Percentiles rank a stretch among this genome's conserved stretches.
Evolutionary conservation across 2,113 vertebrate species (phyloP).

Genomic region (Dipodomys ordii): DNA sequence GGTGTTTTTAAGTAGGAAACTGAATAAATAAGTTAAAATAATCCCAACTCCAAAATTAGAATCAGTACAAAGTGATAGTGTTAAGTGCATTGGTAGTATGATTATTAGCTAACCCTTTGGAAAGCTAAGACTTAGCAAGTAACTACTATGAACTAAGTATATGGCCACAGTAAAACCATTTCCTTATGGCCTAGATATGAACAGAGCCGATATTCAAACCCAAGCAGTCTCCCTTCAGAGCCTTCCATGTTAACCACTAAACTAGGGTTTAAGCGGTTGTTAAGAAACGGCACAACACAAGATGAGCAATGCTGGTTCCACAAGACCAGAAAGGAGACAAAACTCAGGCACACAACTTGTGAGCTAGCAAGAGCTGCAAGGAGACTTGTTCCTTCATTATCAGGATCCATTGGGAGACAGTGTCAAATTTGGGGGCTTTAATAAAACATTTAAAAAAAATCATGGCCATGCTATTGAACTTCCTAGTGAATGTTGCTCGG

Average conservation of each 20-base stretch:
- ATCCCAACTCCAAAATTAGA: neutral
- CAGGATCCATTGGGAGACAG: neutral
- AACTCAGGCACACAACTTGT: neutral
- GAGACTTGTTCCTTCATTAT: neutral
- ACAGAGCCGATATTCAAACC: neutral
- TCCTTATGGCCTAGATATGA: neutral
- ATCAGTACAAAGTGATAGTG: too few relatives aligned
- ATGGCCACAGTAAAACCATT: neutral
- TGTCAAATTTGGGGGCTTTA: neutral
- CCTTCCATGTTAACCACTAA: neutral
- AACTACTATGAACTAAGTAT: neutral
- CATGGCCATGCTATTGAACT: neutral
- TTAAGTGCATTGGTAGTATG: neutral
- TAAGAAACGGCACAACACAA: neutral
- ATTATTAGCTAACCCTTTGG: neutral
- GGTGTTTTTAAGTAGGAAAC: neutral
- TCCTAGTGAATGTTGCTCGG: too few relatives aligned
- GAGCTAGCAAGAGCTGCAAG: neutral
- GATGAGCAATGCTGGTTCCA: neutral
- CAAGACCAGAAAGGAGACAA: neutral
- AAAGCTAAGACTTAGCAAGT: neutral
- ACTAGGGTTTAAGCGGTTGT: neutral
- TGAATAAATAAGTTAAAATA: neutral
- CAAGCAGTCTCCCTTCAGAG: neutral
- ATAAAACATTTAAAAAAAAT: neutral